Evolutionary conservation across 2,113 vertebrate genomes (phyloP).

Genomic region (Cromileptes altivelis): DNA sequence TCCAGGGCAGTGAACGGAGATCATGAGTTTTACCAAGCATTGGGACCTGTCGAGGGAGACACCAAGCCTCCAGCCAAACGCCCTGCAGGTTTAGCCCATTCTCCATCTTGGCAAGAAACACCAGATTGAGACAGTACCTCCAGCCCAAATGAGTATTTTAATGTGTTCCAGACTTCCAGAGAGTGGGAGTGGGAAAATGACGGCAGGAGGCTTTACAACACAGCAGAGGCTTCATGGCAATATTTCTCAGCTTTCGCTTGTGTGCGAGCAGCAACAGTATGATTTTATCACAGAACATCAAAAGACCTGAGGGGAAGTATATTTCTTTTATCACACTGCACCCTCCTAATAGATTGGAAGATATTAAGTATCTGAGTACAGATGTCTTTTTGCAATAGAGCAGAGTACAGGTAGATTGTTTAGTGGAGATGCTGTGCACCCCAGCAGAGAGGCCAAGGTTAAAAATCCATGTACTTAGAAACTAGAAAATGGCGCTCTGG

Average conservation of each 20-base stretch:
- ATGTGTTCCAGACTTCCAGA: constrained; percentile 39
- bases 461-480: constrained; percentile 37
- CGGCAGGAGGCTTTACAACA: constrained; percentile 33
- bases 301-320: constrained; percentile 46
- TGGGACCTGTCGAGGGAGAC: constrained; percentile 28
- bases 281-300: constrained; percentile 58
- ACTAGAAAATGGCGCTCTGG: constrained; percentile 25
- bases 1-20: constrained; percentile 21
- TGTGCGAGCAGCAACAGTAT: constrained; percentile 30
- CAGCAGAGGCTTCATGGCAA: background rate
- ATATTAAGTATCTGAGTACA: constrained; percentile 35
- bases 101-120: constrained; percentile 38
- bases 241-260: constrained; percentile 25
- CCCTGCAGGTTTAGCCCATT: constrained; percentile 45
- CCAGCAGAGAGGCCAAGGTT: constrained; percentile 17
- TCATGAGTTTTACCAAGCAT: background rate
- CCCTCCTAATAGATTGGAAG: constrained; percentile 40
- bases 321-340: constrained; percentile 39
- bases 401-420: constrained; percentile 31
- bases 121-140: constrained; percentile 52
- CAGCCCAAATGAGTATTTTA: constrained; percentile 44
- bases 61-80: constrained; percentile 21
- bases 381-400: constrained; percentile 34
- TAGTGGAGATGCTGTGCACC: constrained; percentile 5
- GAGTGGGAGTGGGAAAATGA: constrained; percentile 32